phyloP scores from a whole-genome alignment of 2,113 vertebrate genomes.

The Brachyhypopomus occidentalis region DNA sequence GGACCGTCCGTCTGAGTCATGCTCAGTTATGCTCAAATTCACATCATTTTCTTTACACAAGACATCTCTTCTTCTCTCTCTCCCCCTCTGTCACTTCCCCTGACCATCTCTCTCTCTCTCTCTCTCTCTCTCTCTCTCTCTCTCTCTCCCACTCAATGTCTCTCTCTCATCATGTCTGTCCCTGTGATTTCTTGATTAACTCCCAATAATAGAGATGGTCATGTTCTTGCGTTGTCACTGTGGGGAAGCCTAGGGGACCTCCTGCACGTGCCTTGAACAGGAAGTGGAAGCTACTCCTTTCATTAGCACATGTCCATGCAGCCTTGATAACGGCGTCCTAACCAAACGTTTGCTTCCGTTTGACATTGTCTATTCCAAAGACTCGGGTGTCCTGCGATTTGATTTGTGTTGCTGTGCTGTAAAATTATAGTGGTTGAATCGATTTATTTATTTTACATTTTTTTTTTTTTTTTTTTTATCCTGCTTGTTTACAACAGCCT shows the following conservation, averaged over 20 bases:
- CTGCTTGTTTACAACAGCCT: constrained; percentile 32
- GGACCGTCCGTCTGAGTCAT: not conserved
- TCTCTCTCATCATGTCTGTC: not conserved
- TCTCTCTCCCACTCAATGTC: not conserved
- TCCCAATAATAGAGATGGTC: too few relatives aligned
- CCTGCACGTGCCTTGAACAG: too few relatives aligned
- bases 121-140: constrained; percentile 11
- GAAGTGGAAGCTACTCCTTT: not conserved
- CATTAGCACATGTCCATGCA: not conserved
- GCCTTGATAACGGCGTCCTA: not conserved
- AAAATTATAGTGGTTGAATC: not conserved
- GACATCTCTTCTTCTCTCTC: not conserved
- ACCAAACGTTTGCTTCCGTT: not conserved
- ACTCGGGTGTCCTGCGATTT: too few relatives aligned
- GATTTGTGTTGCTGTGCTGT: not conserved
- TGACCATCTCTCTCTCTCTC: not conserved
- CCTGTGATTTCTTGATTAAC: not conserved
- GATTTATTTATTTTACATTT: not conserved
- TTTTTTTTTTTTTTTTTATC: not conserved
- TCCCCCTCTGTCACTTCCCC: not conserved
- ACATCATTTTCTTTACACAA: not conserved
- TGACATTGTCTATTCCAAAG: not conserved
- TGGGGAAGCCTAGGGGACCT: not conserved
- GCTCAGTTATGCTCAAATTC: not conserved
- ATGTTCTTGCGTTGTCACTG: not conserved